Evolutionary conservation across 2,113 vertebrate genomes (phyloP).

Genomic region (Anoplopoma fimbria): DNA sequence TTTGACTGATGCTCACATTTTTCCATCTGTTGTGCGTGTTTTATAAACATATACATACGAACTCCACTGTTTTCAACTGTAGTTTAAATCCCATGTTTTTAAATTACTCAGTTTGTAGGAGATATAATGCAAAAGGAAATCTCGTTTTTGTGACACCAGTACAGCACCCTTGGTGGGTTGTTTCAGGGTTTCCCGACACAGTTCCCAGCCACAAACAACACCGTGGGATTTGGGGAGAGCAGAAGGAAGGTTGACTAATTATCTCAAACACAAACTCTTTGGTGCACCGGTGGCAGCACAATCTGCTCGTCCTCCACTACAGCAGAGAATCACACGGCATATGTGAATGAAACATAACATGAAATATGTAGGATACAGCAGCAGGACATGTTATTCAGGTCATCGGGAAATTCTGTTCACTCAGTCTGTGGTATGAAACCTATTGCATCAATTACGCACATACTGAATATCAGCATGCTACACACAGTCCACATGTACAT

Average conservation of each 20-base stretch:
- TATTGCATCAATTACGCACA: conserved; percentile 7
- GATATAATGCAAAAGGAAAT: conserved; percentile 13
- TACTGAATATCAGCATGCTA: not conserved
- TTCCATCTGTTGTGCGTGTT: not conserved
- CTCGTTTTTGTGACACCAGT: not conserved
- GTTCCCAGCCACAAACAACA: conserved; percentile 44
- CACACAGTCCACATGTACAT: not conserved
- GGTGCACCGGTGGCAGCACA: not conserved
- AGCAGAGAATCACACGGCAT: conserved; percentile 41
- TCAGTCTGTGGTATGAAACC: not conserved
- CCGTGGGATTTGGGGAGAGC: conserved; percentile 23
- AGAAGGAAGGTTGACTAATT: conserved; percentile 35
- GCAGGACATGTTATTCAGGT: conserved; percentile 30
- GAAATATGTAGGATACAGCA: conserved; percentile 58
- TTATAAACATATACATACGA: not conserved
- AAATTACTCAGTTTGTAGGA: not conserved
- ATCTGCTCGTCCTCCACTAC: not conserved
- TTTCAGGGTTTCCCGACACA: conserved; percentile 14
- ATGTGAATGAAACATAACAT: conserved; percentile 13
- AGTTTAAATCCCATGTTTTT: not conserved
- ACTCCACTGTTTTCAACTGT: not conserved
- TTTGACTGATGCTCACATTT: not conserved
- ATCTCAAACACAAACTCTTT: conserved; percentile 21
- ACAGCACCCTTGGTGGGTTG: conserved; percentile 29
- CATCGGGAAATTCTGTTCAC: conserved; percentile 18